Percentiles rank a stretch among this genome's conserved stretches.
These are phyloP conservation scores for Gymnobelideus leadbeateri DNA, from an alignment of 2,113 vertebrate genomes.

Conservation along the genomic window DNA sequence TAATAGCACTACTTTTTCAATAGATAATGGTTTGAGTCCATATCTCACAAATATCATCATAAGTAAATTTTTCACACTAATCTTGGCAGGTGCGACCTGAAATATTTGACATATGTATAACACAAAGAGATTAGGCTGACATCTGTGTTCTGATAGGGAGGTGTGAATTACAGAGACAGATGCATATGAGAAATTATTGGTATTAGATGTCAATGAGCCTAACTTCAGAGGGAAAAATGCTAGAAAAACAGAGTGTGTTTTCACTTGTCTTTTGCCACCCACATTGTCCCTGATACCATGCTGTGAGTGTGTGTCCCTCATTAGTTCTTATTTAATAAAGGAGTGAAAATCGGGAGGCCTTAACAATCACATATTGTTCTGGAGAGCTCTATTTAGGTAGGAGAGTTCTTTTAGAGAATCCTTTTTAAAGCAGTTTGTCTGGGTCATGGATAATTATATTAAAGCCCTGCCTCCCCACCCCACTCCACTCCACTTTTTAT, in stretches of 20 bases:
- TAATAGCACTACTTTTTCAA: slow-evolving; percentile 40
- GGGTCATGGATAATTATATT: neutral
- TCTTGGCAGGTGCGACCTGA: slow-evolving; percentile 72
- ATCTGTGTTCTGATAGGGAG: slow-evolving; percentile 64
- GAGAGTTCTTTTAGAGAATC: neutral
- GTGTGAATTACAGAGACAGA: slow-evolving; percentile 54
- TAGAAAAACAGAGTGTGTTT: neutral
- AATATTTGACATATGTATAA: slow-evolving; percentile 67
- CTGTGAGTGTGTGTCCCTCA: neutral
- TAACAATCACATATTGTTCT: neutral
- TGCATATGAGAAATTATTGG: slow-evolving; percentile 14
- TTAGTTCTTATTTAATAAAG: slow-evolving; percentile 14
- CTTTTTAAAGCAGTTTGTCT: neutral
- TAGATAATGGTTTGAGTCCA: slow-evolving; percentile 42
- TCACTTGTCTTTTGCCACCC: neutral
- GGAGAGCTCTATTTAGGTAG: neutral
- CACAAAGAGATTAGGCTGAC: slow-evolving; percentile 65
- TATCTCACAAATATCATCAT: slow-evolving; percentile 64
- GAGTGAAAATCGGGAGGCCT: neutral
- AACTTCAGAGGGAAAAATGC: neutral
- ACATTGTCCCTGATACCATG: neutral
- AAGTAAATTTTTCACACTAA: slow-evolving; percentile 68
- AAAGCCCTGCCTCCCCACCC: neutral
- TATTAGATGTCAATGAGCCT: neutral
- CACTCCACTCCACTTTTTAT: neutral